A percentile compares a stretch with the other conserved stretches of the same genome.
phyloP scores from a whole-genome alignment of 2,113 vertebrate genomes.

The Oncorhynchus gorbuscha region DNA sequence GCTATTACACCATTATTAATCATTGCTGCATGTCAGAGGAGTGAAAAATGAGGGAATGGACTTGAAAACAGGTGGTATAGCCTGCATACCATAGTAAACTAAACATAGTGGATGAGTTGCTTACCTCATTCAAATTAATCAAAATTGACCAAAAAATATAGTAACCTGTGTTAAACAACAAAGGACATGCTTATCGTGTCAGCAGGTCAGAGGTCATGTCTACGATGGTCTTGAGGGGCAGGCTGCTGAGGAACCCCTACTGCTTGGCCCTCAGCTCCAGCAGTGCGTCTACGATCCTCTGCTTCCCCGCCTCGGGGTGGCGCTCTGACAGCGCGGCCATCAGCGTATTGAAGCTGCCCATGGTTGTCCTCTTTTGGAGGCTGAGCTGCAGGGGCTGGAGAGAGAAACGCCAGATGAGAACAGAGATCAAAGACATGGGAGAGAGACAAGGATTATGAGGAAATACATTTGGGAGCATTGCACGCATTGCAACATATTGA shows the following conservation, averaged over 20 bases:
- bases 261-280: slow-evolving; percentile 50
- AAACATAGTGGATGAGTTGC: no score
- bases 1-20: no score
- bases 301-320: slow-evolving; percentile 44
- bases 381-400: slow-evolving; percentile 10
- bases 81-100: no score
- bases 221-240: slow-evolving; percentile 58
- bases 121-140: background rate
- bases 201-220: slow-evolving; percentile 69
- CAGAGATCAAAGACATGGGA: no score
- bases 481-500: no score
- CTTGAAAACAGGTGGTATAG: no score
- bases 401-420: background rate
- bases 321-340: slow-evolving; percentile 54
- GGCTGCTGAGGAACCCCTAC: slow-evolving; percentile 42
- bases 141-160: background rate
- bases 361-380: slow-evolving; percentile 36
- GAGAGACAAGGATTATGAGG: no score
- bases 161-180: background rate
- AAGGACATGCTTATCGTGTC: slow-evolving; percentile 8
- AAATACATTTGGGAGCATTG: no score
- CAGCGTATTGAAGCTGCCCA: slow-evolving; percentile 61
- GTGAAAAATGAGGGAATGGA: no score
- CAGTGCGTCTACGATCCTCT: slow-evolving; percentile 55
- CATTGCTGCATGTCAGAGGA: no score